A percentile compares a stretch with the other conserved stretches of the same genome.
Evolutionary conservation across 2,888 invertebrate species (phyloP).

Genomic region (Automeris io): DNA sequence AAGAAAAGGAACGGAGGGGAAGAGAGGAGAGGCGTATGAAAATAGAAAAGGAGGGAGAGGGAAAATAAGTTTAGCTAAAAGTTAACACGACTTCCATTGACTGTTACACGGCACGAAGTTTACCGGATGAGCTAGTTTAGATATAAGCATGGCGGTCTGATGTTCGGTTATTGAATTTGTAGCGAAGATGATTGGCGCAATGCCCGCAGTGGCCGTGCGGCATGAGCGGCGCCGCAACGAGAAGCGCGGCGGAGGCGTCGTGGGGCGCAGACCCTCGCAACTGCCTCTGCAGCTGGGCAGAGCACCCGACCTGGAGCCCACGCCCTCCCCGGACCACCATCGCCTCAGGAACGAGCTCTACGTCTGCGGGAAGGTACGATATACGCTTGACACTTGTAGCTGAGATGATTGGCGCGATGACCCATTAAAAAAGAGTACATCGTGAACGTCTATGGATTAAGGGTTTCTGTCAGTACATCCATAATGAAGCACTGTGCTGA

Average conservation of each 20-base stretch:
- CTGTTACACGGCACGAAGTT: no score
- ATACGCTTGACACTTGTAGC: background rate
- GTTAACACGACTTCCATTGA: no score
- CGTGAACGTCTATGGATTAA: no score
- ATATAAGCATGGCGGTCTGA: no score
- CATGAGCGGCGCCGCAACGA: conserved; percentile 87
- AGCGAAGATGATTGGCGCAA: conserved; percentile 88
- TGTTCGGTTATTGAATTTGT: conserved; percentile 2
- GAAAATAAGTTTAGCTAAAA: no score
- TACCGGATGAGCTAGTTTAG: no score
- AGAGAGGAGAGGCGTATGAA: no score
- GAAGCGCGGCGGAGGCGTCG: conserved; percentile 73
- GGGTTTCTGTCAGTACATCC: background rate
- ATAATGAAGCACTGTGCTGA: background rate
- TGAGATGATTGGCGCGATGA: no score
- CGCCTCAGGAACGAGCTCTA: conserved; percentile 81
- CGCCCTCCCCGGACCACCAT: conserved; percentile 79
- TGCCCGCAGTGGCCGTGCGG: conserved; percentile 91
- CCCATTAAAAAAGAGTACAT: no score
- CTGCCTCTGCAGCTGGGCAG: conserved; percentile 81
- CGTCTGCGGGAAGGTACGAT: conserved; percentile 82
- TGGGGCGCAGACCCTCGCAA: conserved; percentile 79
- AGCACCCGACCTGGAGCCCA: conserved; percentile 78
- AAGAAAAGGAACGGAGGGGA: no score
- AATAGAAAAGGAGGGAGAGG: no score